Base-by-base conservation (phyloP, 2,888 invertebrate genomes). In the Ochlodes sylvanus region DNA sequence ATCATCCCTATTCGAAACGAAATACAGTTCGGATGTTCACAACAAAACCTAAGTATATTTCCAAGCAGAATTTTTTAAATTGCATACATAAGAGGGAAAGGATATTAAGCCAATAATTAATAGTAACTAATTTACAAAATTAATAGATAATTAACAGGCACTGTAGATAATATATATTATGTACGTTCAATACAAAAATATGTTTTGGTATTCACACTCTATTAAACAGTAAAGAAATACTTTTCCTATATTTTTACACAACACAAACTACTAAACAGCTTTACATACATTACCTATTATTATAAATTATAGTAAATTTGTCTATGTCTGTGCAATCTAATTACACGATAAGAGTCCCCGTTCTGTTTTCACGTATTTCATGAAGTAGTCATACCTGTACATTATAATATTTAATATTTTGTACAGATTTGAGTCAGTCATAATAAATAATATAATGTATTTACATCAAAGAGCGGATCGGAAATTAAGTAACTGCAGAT, bases 191-290 rank as follows among this genome's bases (percentile, higher is more conserved):
- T 67, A 67, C 61, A 67, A 67, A 67, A 67, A 67, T 67, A 67
- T 67, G 67, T 67, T 66, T 68, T 68, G 62, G 68, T 63, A 63
- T 68, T 68, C 62, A 57, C 62, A 62, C 62, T 62, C 55, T 68
- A 61, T 62, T 50, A 50, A 57, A 63, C 34, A 63, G 50, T 63
- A 62, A 68, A 63, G 56, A 47, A 57, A 68, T 68, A 63, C 32
- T 66, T 66, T 47, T 56, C 38, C 38, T 56, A 62, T 63, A 67
- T 44, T 61, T 66, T 61, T 47, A 61, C 14, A 44, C n/a, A 61
- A 67, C 67, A 44, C 67, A 67, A 67, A 67, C 58, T 34, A 66
- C 27, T 58, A 65, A 66, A 55, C 61, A 67, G 67, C 47, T 67
- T 55, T 61, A 55, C 52, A 27, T 21, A 19, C 12, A 52, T 52